Conservation (phyloP, 2,113 vertebrate species). For the Saccopteryx leptura region DNA sequence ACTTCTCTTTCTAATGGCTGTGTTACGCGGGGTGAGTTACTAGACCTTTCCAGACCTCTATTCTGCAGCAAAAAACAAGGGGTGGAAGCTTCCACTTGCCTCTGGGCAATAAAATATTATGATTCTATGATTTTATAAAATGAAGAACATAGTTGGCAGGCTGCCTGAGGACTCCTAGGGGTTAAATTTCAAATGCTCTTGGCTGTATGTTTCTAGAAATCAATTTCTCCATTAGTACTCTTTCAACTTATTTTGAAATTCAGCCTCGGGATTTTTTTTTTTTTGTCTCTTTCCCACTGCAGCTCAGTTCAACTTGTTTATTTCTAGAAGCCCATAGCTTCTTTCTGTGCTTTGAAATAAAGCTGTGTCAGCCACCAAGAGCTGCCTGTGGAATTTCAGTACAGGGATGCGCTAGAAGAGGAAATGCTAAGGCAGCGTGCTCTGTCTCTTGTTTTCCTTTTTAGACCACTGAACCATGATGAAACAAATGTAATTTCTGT, state of each 20-base stretch:
- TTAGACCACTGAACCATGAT: neutral
- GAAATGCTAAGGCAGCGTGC: neutral
- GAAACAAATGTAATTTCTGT: conserved; percentile 29
- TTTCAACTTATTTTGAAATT: conserved; percentile 65
- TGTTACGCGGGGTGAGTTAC: fast-evolving
- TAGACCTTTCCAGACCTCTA: neutral
- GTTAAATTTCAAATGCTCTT: conserved; percentile 10
- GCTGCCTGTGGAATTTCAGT: neutral
- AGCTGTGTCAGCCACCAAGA: neutral
- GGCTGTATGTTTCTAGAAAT: conserved; percentile 56
- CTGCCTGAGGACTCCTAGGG: conserved; percentile 2
- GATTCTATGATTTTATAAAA: conserved; percentile 46
- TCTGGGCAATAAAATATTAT: neutral
- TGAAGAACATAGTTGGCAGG: neutral
- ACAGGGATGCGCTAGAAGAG: neutral
- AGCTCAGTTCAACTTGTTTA: neutral
- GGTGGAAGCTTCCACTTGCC: neutral
- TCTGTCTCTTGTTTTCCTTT: conserved; percentile 9
- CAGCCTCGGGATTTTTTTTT: neutral
- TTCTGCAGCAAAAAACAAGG: conserved; percentile 12
- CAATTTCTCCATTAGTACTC: conserved; percentile 52
- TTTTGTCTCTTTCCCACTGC: neutral
- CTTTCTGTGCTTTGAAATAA: neutral
- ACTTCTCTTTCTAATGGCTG: neutral
- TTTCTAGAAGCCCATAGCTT: conserved; percentile 52